Evolutionary conservation across 2,113 vertebrate species (phyloP).

Genomic region (Stercorarius parasiticus): DNA sequence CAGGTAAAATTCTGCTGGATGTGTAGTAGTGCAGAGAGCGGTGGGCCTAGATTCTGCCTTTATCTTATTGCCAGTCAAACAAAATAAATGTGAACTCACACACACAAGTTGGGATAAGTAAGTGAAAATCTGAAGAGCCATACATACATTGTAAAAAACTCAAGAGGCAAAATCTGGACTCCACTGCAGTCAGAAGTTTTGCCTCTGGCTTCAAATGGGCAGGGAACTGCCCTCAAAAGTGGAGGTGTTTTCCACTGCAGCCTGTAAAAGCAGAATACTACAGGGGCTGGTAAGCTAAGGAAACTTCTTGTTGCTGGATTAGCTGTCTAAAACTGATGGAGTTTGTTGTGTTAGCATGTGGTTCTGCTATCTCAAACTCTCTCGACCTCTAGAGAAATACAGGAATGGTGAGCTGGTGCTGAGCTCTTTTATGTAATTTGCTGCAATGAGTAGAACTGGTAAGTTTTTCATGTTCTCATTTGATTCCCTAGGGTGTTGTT

Average conservation of each 20-base stretch:
- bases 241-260: not conserved
- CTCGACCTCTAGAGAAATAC: not conserved
- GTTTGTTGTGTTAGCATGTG: not conserved
- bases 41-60: not conserved
- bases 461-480: constrained; percentile 53
- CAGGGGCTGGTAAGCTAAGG: not conserved
- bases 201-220: not conserved
- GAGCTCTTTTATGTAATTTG: not conserved
- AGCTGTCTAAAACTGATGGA: not conserved
- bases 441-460: constrained; percentile 1
- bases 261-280: not conserved
- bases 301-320: not conserved
- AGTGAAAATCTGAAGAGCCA: not conserved
- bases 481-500: constrained; percentile 88
- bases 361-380: not conserved
- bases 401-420: not conserved
- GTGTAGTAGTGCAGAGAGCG: not conserved
- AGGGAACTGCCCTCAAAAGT: not conserved
- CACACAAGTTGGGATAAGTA: not conserved
- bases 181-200: not conserved
- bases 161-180: not conserved
- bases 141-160: not conserved
- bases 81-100: not conserved
- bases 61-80: not conserved
- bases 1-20: not conserved